These are phyloP conservation scores for Cynodonichthys magdalenae DNA, from an alignment of 2,797 vertebrate species.

Conservation along the genomic window DNA sequence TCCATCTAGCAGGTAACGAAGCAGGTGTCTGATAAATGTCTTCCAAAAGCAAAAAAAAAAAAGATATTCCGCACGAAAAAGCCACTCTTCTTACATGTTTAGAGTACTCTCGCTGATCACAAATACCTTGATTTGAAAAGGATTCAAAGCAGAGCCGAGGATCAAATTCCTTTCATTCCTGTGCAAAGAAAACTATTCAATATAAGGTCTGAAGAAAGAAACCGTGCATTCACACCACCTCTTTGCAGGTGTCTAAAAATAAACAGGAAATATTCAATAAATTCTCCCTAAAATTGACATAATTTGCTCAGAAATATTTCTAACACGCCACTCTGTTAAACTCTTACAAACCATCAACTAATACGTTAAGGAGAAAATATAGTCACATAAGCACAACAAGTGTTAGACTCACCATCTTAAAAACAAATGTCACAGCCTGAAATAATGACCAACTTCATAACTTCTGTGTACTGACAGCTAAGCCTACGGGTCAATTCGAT, in stretches of 20 bases:
- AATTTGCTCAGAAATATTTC: constrained; percentile 9
- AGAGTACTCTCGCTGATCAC: neutral
- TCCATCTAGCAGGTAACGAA: constrained; percentile 46
- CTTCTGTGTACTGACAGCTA: neutral
- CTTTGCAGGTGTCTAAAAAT: constrained; percentile 35
- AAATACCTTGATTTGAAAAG: neutral
- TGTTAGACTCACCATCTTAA: neutral
- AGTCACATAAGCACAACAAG: neutral
- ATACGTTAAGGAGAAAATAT: neutral
- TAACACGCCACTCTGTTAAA: neutral
- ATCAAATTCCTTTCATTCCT: constrained; percentile 11
- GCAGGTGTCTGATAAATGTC: constrained; percentile 39
- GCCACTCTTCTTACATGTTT: constrained; percentile 19
- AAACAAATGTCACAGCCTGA: neutral
- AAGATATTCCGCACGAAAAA: constrained; percentile 16
- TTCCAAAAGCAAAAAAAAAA: constrained; percentile 39
- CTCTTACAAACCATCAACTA: constrained; percentile 1
- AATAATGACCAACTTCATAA: constrained; percentile 2
- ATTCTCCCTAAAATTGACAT: neutral
- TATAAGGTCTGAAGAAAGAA: constrained; percentile 10
- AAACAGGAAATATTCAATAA: neutral
- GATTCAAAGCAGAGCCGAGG: neutral
- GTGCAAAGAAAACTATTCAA: constrained; percentile 10
- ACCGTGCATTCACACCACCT: constrained; percentile 23
- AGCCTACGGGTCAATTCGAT: constrained; percentile 15